Evolutionary conservation across 2,113 vertebrate genomes (phyloP).

Genomic region (Hystrix brachyura): DNA sequence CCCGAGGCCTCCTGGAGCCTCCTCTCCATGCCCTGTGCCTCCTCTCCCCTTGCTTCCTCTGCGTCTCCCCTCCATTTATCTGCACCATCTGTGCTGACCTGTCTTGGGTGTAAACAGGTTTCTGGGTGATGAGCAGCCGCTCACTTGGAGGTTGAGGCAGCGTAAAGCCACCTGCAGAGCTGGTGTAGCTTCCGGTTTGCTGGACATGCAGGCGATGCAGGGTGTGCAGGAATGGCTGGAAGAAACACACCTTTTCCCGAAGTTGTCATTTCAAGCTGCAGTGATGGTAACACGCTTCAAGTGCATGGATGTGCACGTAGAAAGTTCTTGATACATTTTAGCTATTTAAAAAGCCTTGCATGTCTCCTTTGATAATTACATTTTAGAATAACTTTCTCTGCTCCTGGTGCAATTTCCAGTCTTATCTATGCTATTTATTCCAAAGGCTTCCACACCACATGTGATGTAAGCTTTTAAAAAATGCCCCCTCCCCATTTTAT

Average conservation of each 20-base stretch:
- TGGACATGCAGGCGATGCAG: not conserved
- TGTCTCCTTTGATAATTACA: not conserved
- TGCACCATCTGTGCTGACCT: not conserved
- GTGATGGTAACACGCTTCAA: not conserved
- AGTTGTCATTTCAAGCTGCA: not conserved
- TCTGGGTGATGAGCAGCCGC: not conserved
- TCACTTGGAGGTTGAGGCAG: not conserved
- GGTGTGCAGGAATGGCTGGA: too few species aligned
- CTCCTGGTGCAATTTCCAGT: not conserved
- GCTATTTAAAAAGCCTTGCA: not conserved
- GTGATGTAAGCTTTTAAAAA: not conserved
- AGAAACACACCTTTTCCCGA: not conserved
- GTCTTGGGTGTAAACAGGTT: not conserved
- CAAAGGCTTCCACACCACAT: not conserved
- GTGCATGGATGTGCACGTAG: not conserved
- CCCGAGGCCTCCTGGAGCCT: not conserved
- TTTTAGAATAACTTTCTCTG: not conserved
- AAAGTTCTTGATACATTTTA: not conserved
- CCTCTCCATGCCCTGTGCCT: too few species aligned
- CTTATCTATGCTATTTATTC: not conserved
- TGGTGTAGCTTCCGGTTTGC: not conserved
- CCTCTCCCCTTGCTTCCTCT: not conserved
- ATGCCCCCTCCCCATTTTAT: too few species aligned
- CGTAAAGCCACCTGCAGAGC: rapidly evolving
- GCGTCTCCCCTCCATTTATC: not conserved